phyloP scores from a whole-genome alignment of 1,140 invertebrate genomes.

The Zaprionus gabonicus region DNA sequence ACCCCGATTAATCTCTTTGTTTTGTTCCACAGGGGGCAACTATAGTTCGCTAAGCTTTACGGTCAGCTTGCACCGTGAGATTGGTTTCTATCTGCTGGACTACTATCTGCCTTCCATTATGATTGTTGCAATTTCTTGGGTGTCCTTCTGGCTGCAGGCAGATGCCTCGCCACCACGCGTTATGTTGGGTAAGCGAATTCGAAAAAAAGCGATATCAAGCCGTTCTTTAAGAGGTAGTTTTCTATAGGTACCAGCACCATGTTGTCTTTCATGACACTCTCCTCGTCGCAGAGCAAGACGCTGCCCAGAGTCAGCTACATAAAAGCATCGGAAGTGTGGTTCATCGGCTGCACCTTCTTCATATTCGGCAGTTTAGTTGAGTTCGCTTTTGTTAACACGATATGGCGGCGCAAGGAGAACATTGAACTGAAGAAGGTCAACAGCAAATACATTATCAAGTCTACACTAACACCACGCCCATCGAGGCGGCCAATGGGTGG shows the following conservation, averaged over 20 bases:
- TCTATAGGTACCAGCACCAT: conserved; percentile 90
- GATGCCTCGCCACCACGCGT: conserved; percentile 94
- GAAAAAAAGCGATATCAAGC: accelerated
- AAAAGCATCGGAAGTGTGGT: conserved; percentile 95
- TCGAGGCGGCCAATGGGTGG: conserved; percentile 88
- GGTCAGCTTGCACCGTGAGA: conserved; percentile 91
- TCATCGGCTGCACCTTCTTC: conserved; percentile 92
- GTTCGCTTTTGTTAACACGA: conserved; percentile 95
- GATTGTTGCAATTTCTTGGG: conserved; percentile 95
- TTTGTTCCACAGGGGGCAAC: conserved; percentile 88
- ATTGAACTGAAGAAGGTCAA: conserved; percentile 93
- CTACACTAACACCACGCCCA: conserved; percentile 91
- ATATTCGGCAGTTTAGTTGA: conserved; percentile 94
- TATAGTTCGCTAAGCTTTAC: conserved; percentile 92
- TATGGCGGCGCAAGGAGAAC: conserved; percentile 93
- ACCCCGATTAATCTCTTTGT: background rate
- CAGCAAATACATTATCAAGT: conserved; percentile 93
- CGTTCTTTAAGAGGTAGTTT: conserved; percentile 40
- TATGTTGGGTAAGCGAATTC: conserved; percentile 87
- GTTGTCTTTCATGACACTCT: conserved; percentile 94
- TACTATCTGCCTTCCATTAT: conserved; percentile 96
- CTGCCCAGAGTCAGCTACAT: conserved; percentile 95
- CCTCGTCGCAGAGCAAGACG: conserved; percentile 90
- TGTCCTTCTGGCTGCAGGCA: conserved; percentile 95
- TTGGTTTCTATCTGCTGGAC: conserved; percentile 95